Conservation (phyloP, 2,113 vertebrate genomes). For the Struthidea cinerea region DNA sequence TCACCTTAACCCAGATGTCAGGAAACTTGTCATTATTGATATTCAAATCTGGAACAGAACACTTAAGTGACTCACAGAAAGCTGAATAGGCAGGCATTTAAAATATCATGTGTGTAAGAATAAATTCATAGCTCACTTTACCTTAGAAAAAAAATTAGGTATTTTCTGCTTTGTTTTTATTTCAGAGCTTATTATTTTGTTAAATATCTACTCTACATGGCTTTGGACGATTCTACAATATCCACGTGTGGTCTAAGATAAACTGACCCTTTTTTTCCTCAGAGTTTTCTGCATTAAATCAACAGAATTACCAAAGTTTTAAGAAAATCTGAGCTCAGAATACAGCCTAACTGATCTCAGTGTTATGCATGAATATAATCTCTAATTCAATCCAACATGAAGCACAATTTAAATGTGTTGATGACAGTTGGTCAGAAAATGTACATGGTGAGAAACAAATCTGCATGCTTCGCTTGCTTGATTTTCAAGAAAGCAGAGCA, state of each 20-base stretch:
- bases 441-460: background rate
- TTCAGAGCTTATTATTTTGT: background rate
- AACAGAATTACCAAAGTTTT: background rate
- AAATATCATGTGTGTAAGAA: background rate
- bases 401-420: background rate
- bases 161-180: background rate
- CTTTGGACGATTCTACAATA: background rate
- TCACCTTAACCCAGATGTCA: slow-evolving; percentile 51
- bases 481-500: background rate
- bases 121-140: background rate
- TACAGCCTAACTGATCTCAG: background rate
- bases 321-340: background rate
- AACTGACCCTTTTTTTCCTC: background rate
- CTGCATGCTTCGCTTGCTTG: background rate
- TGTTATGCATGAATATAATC: background rate
- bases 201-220: background rate
- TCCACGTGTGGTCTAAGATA: background rate
- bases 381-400: background rate
- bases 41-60: slow-evolving; percentile 32
- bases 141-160: background rate
- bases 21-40: slow-evolving; percentile 42
- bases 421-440: background rate
- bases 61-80: slow-evolving; percentile 29
- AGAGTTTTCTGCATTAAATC: background rate
- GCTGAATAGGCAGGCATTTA: slow-evolving; percentile 33